Evolutionary conservation across 2,113 vertebrate species (phyloP).

Genomic region (Nanorana parkeri): DNA sequence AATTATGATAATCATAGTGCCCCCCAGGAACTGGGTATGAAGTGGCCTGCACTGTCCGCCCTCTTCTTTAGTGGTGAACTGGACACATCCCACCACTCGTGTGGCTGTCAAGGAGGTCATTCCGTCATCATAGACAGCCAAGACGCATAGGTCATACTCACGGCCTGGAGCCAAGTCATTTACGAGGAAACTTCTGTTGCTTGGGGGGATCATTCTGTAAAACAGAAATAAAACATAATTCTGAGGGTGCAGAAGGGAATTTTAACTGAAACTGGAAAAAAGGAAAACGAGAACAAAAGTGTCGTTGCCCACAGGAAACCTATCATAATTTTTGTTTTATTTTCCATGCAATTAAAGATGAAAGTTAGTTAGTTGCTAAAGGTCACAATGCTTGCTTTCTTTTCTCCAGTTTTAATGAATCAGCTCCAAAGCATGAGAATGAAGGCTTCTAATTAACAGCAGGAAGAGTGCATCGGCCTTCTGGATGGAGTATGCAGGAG

Average conservation of each 20-base stretch:
- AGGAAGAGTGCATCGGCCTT: too few relatives aligned
- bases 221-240: background rate
- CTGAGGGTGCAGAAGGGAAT: background rate
- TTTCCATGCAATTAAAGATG: too few relatives aligned
- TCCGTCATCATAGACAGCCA: slow-evolving; percentile 90
- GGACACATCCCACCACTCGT: slow-evolving; percentile 87
- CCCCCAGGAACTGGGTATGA: slow-evolving; percentile 89
- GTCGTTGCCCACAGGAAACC: too few relatives aligned
- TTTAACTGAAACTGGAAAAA: too few relatives aligned
- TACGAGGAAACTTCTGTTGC: slow-evolving; percentile 88
- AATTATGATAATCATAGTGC: slow-evolving; percentile 96
- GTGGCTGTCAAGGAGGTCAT: slow-evolving; percentile 84
- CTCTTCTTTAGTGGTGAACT: slow-evolving; percentile 84
- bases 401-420: too few relatives aligned
- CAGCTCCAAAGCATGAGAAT: too few relatives aligned
- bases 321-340: too few relatives aligned
- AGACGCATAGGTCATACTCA: slow-evolving; percentile 90
- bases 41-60: slow-evolving; percentile 83
- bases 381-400: too few relatives aligned
- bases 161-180: slow-evolving; percentile 88
- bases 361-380: too few relatives aligned
- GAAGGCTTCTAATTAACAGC: too few relatives aligned
- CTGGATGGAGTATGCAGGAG: too few relatives aligned
- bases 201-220: slow-evolving; percentile 89
- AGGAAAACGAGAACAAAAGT: too few relatives aligned